Evolutionary conservation across 2,113 vertebrate species (phyloP), one percentile per base, ranked within the genome.

Genomic region (Chauna torquata): DNA sequence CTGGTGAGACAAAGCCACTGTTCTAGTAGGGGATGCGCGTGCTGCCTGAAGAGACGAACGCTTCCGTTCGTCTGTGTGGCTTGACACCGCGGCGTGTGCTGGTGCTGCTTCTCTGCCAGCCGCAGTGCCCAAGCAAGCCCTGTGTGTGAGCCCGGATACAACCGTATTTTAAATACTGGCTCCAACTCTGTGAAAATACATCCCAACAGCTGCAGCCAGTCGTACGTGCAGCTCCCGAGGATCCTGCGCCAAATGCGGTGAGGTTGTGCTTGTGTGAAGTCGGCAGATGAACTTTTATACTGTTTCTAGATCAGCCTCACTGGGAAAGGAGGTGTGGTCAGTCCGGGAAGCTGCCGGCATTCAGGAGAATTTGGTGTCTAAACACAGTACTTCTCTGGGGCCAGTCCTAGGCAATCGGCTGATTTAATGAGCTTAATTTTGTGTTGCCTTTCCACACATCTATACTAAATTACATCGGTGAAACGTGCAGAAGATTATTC

Each of bases 81-180:
- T 34, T 11, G 24, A 11, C 86, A 5, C 3, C 28, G 3, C 5
- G 6, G 22, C 50, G 6, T 2, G 9, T 3, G 3, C n/a, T 59
- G 66, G 16, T 19, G 47, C 44, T 27, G 65, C 75, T 22, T 2
- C 58, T 23, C 58, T 30, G 32, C 59, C 5, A 28, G 12, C 4
- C 4, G 27, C 0, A 4, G 62, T 12, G 6, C 40, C 13, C 5
- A 57, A 50, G 42, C 49, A 44, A 54, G 32, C 50, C 28, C 72
- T 14, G 42, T 2, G 24, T 12, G 14, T 44, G 59, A 38, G 23
- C 52, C 47, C 68, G 18, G 19, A 14, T 25, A 2, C 1, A 6
- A 0, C 16, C 50, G 11, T 9, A 2, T 24, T 34, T 49, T 68
- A 59, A 61, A 34, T 28, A 14, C 30, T 14, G 68, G 25, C 24